These are phyloP conservation scores for Trididemnum clinides DNA, from an alignment of 23 tunicate genomes.

Conservation along the genomic window DNA sequence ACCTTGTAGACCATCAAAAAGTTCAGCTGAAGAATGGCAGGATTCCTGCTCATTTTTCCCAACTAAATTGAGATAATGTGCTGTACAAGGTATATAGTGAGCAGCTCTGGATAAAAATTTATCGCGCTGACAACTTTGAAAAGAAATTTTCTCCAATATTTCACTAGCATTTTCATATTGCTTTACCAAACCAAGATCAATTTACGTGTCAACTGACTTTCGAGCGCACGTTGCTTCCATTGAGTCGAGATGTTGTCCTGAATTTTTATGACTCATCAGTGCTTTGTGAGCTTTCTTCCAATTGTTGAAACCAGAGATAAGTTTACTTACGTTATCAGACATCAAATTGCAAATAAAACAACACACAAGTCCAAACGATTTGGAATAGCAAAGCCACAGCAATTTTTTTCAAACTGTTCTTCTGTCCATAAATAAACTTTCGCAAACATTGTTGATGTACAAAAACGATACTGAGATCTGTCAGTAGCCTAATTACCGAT, in stretches of 20 bases:
- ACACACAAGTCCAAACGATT: too few species aligned
- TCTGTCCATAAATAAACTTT: too few species aligned
- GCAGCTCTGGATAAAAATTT: not conserved
- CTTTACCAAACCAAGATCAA: not conserved
- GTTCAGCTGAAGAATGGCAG: too few species aligned
- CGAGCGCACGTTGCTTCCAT: slow-evolving; percentile 1
- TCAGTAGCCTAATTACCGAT: too few species aligned
- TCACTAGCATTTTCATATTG: slow-evolving; percentile 20
- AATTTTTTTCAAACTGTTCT: too few species aligned
- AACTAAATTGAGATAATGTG: slow-evolving; percentile 4
- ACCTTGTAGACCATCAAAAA: too few species aligned
- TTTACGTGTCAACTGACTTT: not conserved
- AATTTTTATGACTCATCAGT: not conserved
- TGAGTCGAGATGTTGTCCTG: not conserved
- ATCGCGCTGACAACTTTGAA: slow-evolving; percentile 15
- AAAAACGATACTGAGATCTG: too few species aligned
- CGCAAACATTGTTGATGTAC: too few species aligned
- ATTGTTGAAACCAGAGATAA: not conserved
- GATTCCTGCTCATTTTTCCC: slow-evolving; percentile 2
- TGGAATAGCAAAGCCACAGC: too few species aligned
- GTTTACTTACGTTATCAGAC: not conserved
- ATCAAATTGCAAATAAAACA: not conserved
- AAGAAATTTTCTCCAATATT: slow-evolving; percentile 35
- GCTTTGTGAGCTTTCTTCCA: not conserved
- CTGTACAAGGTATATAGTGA: slow-evolving; percentile 17